Evolutionary conservation across 2,888 invertebrate species (phyloP).

Genomic region (Crioceris asparagi): DNA sequence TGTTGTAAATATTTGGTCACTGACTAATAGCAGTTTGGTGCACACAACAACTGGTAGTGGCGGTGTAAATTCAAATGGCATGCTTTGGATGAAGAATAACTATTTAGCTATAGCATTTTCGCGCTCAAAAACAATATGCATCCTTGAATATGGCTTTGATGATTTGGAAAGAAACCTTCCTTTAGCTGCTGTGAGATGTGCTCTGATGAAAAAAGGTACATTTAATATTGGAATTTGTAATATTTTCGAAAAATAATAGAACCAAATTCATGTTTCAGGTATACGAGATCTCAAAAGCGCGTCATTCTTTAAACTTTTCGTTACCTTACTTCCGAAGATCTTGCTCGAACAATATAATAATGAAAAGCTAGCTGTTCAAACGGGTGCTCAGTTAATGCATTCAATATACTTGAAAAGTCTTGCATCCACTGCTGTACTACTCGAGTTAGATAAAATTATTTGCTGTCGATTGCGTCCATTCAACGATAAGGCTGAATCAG

Average conservation of each 20-base stretch:
- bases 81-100: constrained; percentile 42
- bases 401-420: constrained; percentile 48
- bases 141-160: constrained; percentile 39
- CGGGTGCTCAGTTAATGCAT: constrained; percentile 48
- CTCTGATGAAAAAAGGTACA: constrained; percentile 39
- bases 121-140: constrained; percentile 42
- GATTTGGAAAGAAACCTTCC: constrained; percentile 38
- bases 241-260: no score
- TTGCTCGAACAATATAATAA: constrained; percentile 43
- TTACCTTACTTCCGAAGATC: constrained; percentile 41
- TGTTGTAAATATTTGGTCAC: constrained; percentile 50
- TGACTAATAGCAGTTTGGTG: constrained; percentile 46
- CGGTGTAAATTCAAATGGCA: constrained; percentile 39
- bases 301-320: constrained; percentile 42
- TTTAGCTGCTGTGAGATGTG: constrained; percentile 41
- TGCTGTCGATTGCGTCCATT: constrained; percentile 41
- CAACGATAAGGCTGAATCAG: constrained; percentile 35
- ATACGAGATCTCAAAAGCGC: constrained; percentile 43
- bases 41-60: constrained; percentile 43
- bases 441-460: constrained; percentile 43
- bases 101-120: constrained; percentile 44
- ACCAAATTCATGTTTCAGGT: no score
- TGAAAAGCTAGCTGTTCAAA: constrained; percentile 47
- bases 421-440: constrained; percentile 42
- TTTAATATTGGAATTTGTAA: no score